Percentiles rank a stretch among this genome's conserved stretches.
Conservation (phyloP, 2,113 vertebrate species). For the Empidonax alnorum region DNA sequence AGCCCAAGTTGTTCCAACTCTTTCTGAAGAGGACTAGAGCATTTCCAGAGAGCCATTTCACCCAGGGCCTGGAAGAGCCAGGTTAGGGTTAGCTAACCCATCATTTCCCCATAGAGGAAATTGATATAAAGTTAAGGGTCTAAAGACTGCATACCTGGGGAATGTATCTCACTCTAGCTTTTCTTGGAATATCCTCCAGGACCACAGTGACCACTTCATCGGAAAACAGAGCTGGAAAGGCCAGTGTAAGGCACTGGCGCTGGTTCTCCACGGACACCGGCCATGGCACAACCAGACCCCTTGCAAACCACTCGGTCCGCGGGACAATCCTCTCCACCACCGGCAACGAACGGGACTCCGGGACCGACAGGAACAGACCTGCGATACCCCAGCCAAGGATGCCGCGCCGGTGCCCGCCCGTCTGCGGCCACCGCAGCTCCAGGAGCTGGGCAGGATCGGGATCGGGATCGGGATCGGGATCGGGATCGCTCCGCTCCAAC, state of each 20-base stretch:
- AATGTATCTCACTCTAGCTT: neutral
- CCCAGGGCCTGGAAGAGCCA: neutral
- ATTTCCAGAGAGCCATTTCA: neutral
- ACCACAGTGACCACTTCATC: fast-evolving
- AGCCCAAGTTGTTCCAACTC: neutral
- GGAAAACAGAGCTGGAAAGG: neutral
- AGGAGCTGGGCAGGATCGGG: fast-evolving
- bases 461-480: fast-evolving
- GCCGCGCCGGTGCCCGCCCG: neutral
- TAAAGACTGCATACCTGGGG: too few species aligned
- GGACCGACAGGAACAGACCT: fast-evolving
- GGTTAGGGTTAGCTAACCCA: fast-evolving
- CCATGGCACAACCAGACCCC: neutral
- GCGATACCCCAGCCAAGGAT: fast-evolving
- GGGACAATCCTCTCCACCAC: fast-evolving
- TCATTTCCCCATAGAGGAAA: neutral
- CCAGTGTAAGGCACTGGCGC: fast-evolving
- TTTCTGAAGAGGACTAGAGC: neutral
- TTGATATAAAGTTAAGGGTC: fast-evolving
- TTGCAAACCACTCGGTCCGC: fast-evolving
- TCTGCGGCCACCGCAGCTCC: fast-evolving
- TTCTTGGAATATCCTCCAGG: neutral
- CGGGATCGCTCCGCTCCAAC: neutral
- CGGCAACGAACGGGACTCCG: neutral
- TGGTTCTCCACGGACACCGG: neutral